Evolutionary conservation across 2,113 vertebrate genomes (phyloP), one percentile per base, ranked within the genome.

Genomic region (Lanius ludovicianus): DNA sequence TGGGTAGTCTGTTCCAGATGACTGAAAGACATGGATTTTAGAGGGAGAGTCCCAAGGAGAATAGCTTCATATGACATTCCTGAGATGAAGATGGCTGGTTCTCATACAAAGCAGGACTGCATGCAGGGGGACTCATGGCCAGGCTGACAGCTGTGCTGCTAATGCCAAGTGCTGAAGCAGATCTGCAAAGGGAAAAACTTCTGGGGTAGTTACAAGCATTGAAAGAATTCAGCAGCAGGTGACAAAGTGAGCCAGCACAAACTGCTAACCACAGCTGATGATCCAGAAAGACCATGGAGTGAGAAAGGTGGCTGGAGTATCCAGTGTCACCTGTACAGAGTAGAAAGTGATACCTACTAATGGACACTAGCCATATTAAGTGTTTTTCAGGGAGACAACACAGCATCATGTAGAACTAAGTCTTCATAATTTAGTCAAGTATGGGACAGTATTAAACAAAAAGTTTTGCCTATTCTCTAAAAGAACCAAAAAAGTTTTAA

Each of bases 101-200:
- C 33, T 53, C 65, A 22, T 9, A 14, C 5, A 57, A 27, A 70
- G 76, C 55, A 91, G 80, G 4, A 20, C 31, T 83, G 71, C 0
- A 0, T 14, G 59, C 2, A 2, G 4, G 52, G 17, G 30, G 31
- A 24, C 37, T 50, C 21, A 3, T 0, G 0, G 44, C 39, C 78
- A 50, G 60, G 56, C 78, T 35, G 56, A 8, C 27, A 41, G 79
- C 44, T 6, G 1, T 22, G 15, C 49, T 44, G 78, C 88, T 53
- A 6, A n/a, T 7, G 24, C 57, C 0, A 1, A 49, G 39, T 4
- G 41, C 68, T 41, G 57, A 62, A 81, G 52, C 28, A 71, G 25
- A 28, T 47, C 73, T 68, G 55, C 41, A 8, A 0, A 47, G 23
- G 39, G 52, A 89, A 25, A 21, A 81, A 22, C 84, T 42, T 22